A percentile compares a stretch with the other conserved stretches of the same genome.
Evolutionary conservation across 2,113 vertebrate species (phyloP).

Genomic region (Menidia beryllina): DNA sequence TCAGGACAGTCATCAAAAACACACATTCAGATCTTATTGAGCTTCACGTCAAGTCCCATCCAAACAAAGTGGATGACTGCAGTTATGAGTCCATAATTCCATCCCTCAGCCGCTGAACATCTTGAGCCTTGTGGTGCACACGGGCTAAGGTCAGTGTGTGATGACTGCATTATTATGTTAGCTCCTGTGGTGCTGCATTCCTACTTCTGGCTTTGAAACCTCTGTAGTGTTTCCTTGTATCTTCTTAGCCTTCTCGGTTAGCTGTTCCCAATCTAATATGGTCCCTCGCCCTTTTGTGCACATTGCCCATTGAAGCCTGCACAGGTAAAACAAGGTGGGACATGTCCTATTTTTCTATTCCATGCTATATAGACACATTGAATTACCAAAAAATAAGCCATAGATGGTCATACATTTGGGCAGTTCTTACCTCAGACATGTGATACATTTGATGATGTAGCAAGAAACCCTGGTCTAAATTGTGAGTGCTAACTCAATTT

Average conservation of each 20-base stretch:
- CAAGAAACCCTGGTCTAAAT: too few species aligned
- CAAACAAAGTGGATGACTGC: slow-evolving; percentile 16
- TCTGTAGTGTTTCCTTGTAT: not conserved
- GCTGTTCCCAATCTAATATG: not conserved
- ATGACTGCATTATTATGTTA: slow-evolving; percentile 71
- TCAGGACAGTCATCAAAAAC: not conserved
- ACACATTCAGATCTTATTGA: slow-evolving; percentile 19
- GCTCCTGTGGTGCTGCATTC: slow-evolving; percentile 63
- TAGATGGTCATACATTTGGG: too few species aligned
- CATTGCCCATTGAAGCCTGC: slow-evolving; percentile 3
- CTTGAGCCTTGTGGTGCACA: slow-evolving; percentile 40
- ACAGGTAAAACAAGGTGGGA: too few species aligned
- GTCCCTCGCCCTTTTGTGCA: not conserved
- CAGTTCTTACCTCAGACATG: too few species aligned
- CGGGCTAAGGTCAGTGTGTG: slow-evolving; percentile 28
- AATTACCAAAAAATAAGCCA: too few species aligned
- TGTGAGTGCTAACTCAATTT: too few species aligned
- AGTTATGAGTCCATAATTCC: slow-evolving; percentile 55
- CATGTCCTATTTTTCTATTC: too few species aligned
- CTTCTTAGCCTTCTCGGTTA: not conserved
- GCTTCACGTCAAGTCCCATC: slow-evolving; percentile 42
- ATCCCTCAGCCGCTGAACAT: slow-evolving; percentile 47
- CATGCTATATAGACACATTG: too few species aligned
- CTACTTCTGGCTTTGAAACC: slow-evolving; percentile 59
- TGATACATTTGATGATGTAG: too few species aligned